These are phyloP conservation scores for Dione juno DNA, from an alignment of 2,888 invertebrate genomes.

Conservation along the genomic window DNA sequence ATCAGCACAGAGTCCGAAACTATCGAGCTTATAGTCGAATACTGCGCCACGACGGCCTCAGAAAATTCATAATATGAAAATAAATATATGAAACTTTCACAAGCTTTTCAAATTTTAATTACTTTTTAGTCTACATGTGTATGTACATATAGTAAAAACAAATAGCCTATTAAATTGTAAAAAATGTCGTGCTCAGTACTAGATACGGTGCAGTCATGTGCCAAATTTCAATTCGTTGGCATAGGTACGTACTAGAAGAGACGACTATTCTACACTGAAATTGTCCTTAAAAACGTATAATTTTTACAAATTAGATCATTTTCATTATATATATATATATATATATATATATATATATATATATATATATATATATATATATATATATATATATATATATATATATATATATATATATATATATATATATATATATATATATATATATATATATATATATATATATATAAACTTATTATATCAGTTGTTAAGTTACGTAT, in stretches of 20 bases:
- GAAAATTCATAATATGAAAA: not conserved
- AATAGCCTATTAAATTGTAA: conserved; percentile 9
- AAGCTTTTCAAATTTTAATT: not conserved
- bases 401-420: too few relatives aligned
- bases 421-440: too few relatives aligned
- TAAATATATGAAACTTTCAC: not conserved
- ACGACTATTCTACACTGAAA: conserved; percentile 7
- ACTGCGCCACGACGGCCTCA: not conserved
- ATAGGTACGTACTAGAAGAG: conserved; percentile 14
- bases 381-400: too few relatives aligned
- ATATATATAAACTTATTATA: too few relatives aligned
- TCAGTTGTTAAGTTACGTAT: too few relatives aligned
- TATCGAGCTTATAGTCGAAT: not conserved
- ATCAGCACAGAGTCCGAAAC: too few relatives aligned
- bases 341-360: too few relatives aligned
- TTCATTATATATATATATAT: too few relatives aligned
- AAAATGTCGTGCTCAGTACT: conserved; percentile 9
- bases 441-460: too few relatives aligned
- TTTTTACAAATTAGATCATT: not conserved
- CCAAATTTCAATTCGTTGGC: conserved; percentile 27
- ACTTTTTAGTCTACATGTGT: not conserved
- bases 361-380: too few relatives aligned
- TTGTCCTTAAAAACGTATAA: conserved; percentile 16
- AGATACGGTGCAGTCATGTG: conserved; percentile 17
- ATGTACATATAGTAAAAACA: conserved; percentile 12